Evolutionary conservation across 2,888 invertebrate species (phyloP).

Genomic region (Dorcus parallelipipedus): DNA sequence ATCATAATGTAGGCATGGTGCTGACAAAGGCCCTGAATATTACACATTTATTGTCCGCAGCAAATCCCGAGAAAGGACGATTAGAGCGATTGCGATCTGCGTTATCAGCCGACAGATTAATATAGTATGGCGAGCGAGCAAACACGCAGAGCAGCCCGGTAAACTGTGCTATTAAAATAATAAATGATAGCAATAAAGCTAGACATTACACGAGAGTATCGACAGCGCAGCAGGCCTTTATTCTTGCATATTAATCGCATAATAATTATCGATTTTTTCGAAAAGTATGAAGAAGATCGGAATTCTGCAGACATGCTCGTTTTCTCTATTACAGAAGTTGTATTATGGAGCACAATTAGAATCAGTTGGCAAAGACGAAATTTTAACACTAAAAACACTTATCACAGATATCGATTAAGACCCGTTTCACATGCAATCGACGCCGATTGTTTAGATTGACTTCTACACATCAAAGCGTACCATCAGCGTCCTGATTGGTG

Average conservation of each 20-base stretch:
- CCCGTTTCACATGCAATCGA: no score
- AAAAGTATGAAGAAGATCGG: conserved; percentile 8
- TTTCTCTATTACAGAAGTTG: conserved; percentile 20
- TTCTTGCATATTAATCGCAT: conserved; percentile 44
- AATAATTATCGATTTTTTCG: conserved; percentile 38
- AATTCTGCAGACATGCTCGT: conserved; percentile 2
- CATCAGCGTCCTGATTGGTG: no score
- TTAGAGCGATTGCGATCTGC: conserved; percentile 30
- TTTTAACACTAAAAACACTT: no score
- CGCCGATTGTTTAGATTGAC: no score
- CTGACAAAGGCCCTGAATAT: conserved; percentile 33
- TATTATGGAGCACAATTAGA: conserved; percentile 15
- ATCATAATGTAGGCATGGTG: conserved; percentile 31
- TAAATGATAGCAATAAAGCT: conserved; percentile 45
- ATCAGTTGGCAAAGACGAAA: no score
- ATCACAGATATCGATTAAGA: no score
- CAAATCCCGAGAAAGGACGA: conserved; percentile 39
- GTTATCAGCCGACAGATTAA: conserved; percentile 33
- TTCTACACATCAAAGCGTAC: no score
- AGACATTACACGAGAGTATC: conserved; percentile 44
- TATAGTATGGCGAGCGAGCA: conserved; percentile 33
- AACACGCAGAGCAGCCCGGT: conserved; percentile 39
- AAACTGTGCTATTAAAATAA: conserved; percentile 47
- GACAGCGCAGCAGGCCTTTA: conserved; percentile 42
- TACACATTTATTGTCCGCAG: conserved; percentile 36